Percentiles rank a stretch among this genome's conserved stretches.
Conservation (phyloP, 2,113 vertebrate species). For the Sarotherodon lohbergeri region DNA sequence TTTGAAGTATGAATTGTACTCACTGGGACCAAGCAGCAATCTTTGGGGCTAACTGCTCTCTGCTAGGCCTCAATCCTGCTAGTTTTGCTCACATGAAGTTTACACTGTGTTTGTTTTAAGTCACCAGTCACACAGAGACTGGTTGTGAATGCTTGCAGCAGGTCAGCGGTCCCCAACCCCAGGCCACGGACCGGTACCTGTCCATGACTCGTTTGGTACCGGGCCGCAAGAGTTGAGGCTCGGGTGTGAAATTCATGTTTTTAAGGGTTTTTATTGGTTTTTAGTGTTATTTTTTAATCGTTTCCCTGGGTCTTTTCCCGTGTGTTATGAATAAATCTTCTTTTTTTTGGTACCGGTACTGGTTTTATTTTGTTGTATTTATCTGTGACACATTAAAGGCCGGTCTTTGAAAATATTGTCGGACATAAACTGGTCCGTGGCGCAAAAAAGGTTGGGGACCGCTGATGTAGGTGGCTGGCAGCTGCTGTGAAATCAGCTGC, state of each 20-base stretch:
- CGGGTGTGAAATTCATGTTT: not conserved
- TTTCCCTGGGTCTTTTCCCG: not conserved
- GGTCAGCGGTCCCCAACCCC: not conserved
- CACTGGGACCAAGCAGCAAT: not conserved
- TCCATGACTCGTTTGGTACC: not conserved
- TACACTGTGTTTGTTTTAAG: not conserved
- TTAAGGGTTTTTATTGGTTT: not conserved
- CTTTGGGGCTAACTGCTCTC: not conserved
- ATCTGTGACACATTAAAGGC: fast-evolving
- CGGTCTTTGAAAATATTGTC: not conserved
- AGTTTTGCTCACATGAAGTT: not conserved
- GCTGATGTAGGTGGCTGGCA: not conserved
- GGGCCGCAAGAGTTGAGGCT: not conserved
- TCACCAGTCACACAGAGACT: not conserved
- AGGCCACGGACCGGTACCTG: not conserved
- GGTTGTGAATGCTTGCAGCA: not conserved
- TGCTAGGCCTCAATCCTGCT: not conserved
- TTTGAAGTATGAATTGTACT: not conserved
- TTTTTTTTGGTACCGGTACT: not conserved
- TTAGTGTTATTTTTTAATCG: not conserved
- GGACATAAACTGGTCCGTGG: no score
- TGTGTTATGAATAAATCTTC: not conserved
- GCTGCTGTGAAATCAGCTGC: not conserved
- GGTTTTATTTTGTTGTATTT: not conserved
- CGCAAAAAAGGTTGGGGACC: not conserved